Percentiles rank a stretch among this genome's conserved stretches.
These are phyloP conservation scores for Gadus macrocephalus DNA, from an alignment of 2,113 vertebrate species.

Conservation along the genomic window DNA sequence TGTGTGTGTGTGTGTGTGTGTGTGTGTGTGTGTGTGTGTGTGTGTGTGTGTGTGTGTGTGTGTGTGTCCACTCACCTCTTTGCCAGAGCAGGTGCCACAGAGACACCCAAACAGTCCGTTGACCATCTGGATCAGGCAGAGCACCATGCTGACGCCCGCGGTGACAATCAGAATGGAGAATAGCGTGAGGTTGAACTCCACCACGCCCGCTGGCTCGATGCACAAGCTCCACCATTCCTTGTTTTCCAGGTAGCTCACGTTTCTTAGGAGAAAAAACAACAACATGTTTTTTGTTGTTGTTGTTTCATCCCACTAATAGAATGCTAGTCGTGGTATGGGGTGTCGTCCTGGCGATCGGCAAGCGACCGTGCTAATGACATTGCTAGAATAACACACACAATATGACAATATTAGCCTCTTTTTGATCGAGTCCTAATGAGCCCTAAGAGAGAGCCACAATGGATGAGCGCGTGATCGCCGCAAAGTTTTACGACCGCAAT, in stretches of 20 bases:
- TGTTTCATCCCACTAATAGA: no score
- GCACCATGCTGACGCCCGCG: constrained; percentile 32
- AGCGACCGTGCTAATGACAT: no score
- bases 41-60: no score
- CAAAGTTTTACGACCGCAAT: no score
- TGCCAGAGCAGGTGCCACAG: constrained; percentile 62
- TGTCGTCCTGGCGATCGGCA: no score
- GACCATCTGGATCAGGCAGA: constrained; percentile 61
- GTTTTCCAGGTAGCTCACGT: constrained; percentile 50
- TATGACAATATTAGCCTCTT: no score
- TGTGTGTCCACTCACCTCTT: constrained; percentile 41
- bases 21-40: not conserved
- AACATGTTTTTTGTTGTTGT: not conserved
- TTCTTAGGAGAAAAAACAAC: constrained; percentile 28
- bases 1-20: no score
- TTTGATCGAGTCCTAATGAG: no score
- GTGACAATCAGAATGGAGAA: constrained; percentile 56
- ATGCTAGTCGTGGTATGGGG: no score
- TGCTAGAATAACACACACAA: no score
- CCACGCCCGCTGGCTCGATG: constrained; percentile 25
- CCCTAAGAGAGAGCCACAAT: no score
- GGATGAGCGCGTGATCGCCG: no score
- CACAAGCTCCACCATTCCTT: constrained; percentile 37
- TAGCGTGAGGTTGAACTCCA: constrained; percentile 65
- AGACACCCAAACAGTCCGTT: constrained; percentile 70